Evolutionary conservation across 1,140 invertebrate genomes (phyloP).

Genomic region (Drosophila ironensis): DNA sequence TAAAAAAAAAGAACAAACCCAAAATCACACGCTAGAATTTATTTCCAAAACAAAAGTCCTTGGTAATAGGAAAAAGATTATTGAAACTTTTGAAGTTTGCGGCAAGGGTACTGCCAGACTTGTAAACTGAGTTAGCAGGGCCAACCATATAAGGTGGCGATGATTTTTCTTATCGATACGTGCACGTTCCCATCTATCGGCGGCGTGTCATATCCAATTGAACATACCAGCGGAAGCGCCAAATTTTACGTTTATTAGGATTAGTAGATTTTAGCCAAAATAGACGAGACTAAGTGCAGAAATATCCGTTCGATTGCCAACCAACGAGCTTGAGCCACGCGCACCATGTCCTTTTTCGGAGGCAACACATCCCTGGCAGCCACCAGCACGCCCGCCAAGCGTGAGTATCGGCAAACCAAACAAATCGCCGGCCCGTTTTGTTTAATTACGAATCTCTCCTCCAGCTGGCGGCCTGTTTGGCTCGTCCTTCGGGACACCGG

Average conservation of each 20-base stretch:
- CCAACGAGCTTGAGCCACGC: background rate
- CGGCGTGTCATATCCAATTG: too few species aligned
- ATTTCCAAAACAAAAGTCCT: too few species aligned
- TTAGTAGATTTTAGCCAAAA: slow-evolving; percentile 15
- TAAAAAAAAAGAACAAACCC: slow-evolving; percentile 49
- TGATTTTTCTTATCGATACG: too few species aligned
- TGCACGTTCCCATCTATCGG: too few species aligned
- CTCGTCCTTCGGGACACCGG: slow-evolving; percentile 76
- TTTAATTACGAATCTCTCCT: slow-evolving; percentile 44
- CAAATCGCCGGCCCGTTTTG: slow-evolving; percentile 35
- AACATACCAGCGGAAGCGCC: slow-evolving; percentile 62
- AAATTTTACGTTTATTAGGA: slow-evolving; percentile 53
- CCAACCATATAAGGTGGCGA: too few species aligned
- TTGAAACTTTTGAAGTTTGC: too few species aligned
- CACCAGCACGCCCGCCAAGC: slow-evolving; percentile 79
- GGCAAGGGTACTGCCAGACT: too few species aligned
- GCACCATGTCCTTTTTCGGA: slow-evolving; percentile 74
- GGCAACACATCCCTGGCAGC: slow-evolving; percentile 74
- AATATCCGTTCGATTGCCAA: background rate
- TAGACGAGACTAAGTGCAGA: background rate
- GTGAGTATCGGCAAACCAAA: slow-evolving; percentile 58
- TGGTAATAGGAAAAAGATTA: too few species aligned
- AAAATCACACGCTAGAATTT: too few species aligned
- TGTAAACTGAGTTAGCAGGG: too few species aligned
- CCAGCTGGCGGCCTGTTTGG: slow-evolving; percentile 66